Evolutionary conservation across 1,140 invertebrate genomes (phyloP), one percentile per base, ranked within the genome.

Genomic region (Samia ricini): DNA sequence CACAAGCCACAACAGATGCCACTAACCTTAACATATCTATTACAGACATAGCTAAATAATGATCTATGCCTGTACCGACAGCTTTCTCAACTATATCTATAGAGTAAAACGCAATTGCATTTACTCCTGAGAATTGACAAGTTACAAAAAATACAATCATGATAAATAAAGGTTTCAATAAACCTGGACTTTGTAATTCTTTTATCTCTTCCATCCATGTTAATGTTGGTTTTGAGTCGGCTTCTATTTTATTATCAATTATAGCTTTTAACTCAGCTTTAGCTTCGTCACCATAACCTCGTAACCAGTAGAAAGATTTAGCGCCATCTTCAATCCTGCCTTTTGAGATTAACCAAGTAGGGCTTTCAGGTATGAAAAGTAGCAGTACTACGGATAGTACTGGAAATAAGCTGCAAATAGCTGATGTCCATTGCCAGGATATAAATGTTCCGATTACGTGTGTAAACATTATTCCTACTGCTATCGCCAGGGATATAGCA

Each of bases 101-200:
- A 0, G 94, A 93, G 77, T 96, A 96, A 80, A 95, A 96, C 51
- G 93, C 93, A 1, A 96, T 90, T 0, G 94, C 94, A 76, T 96
- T 94, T 0, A 93, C 88, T 0, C 94, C 94, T 10, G 92, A 91
- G 62, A 94, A 93, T 67, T 95, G 94, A 60, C 91, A 90, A 0
- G 92, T 91, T 36, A 93, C 81, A 68, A 95, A 94, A 63, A 93
- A 92, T 19, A 92, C 64, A 10, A 91, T 88, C 72, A 94, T 91
- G 8, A 95, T 92, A 1, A 91, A 65, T n/a, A 95, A 76, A 3
- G 94, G 94, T 64, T 92, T 93, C 12, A 80, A 85, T 24, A 90
- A 92, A 83, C 85, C 88, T 0, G 85, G 87, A 62, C 83, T 85
- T 59, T 77, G 83, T 0, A 91, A 71, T 21, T 69, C 84, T 4